phyloP scores from a whole-genome alignment of 1,140 invertebrate species.

The Planococcus citri region DNA sequence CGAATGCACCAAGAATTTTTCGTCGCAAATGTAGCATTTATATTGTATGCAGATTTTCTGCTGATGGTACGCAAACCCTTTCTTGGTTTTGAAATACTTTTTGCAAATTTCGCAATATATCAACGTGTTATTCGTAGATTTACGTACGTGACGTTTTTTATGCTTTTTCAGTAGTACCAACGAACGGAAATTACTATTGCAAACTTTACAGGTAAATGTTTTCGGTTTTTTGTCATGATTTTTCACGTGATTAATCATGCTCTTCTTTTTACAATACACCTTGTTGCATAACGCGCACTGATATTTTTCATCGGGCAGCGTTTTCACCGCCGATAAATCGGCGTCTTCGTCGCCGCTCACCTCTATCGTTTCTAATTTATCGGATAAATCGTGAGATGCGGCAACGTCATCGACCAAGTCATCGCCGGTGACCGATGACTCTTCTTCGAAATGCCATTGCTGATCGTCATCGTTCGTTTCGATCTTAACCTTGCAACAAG shows the following conservation, averaged over 20 bases:
- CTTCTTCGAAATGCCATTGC: neutral
- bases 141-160: neutral
- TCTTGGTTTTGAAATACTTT: slow-evolving; percentile 10
- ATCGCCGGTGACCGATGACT: too few species aligned
- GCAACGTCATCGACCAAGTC: too few species aligned
- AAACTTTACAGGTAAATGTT: neutral
- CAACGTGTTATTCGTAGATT: neutral
- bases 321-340: neutral
- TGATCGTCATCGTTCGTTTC: neutral
- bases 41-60: neutral
- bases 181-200: neutral
- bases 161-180: neutral
- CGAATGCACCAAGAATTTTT: neutral
- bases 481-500: neutral
- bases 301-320: neutral
- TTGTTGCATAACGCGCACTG: neutral
- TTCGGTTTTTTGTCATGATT: slow-evolving; percentile 1
- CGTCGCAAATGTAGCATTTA: slow-evolving; percentile 1
- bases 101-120: slow-evolving; percentile 10
- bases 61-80: slow-evolving; percentile 10
- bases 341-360: neutral
- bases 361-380: too few species aligned
- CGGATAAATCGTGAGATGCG: too few species aligned
- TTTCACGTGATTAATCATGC: neutral
- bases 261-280: neutral